Conservation (phyloP, 92 coral and sea anemone genomes). For the Porites divaricata region DNA sequence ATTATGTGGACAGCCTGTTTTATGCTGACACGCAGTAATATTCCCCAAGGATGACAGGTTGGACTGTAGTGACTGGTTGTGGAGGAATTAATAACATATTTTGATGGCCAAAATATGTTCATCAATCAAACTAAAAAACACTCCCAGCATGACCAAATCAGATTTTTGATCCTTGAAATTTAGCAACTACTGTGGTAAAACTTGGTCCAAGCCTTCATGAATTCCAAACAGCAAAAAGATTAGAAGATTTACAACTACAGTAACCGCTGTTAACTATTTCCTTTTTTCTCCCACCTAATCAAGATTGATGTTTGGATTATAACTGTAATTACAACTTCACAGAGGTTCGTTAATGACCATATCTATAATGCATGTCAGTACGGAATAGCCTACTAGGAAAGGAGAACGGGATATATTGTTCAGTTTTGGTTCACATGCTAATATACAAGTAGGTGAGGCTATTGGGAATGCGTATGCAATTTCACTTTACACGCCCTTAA, state of each 20-base stretch:
- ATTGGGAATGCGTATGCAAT: slow-evolving; percentile 10
- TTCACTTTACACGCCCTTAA: slow-evolving; percentile 13
- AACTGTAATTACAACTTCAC: not conserved
- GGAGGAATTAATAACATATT: not conserved
- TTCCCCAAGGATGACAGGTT: not conserved
- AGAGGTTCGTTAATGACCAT: not conserved
- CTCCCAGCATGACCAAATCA: slow-evolving; percentile 2
- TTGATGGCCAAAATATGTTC: not conserved
- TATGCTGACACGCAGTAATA: not conserved
- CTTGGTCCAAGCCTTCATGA: slow-evolving; percentile 7
- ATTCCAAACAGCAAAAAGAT: not conserved
- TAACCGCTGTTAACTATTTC: not conserved
- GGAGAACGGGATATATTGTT: not conserved
- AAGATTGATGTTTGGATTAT: slow-evolving; percentile 1
- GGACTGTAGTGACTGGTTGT: not conserved
- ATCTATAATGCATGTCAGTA: slow-evolving; percentile 8
- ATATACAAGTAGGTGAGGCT: slow-evolving; percentile 11
- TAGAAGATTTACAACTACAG: not conserved
- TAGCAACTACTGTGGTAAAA: slow-evolving; percentile 8
- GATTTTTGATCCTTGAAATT: slow-evolving; percentile 11
- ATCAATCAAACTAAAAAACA: not conserved
- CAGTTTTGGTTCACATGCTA: not conserved
- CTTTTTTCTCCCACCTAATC: not conserved
- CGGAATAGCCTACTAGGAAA: not conserved
- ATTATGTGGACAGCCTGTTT: slow-evolving; percentile 2